Percentiles rank a stretch among this genome's conserved stretches.
These are phyloP conservation scores for Hippopotamyrus pictus DNA, from an alignment of 2,797 vertebrate species.

Conservation along the genomic window DNA sequence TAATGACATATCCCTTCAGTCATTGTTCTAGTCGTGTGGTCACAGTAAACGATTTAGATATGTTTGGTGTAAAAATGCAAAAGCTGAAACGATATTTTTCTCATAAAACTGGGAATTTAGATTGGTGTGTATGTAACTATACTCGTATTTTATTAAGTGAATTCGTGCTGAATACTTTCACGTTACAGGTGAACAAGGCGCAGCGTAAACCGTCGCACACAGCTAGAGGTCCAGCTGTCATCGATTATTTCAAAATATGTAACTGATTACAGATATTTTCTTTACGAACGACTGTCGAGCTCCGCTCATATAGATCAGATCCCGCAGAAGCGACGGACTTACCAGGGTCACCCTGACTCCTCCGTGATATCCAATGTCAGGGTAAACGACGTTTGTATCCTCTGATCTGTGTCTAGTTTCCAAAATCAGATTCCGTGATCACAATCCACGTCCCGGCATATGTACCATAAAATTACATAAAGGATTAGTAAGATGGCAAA, in stretches of 20 bases:
- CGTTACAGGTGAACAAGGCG: neutral
- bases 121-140: neutral
- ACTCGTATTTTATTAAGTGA: neutral
- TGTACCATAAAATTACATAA: conserved; percentile 98
- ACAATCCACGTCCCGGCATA: conserved; percentile 96
- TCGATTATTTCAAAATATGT: neutral
- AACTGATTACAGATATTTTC: neutral
- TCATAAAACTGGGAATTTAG: neutral
- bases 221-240: neutral
- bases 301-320: neutral
- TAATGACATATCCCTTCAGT: neutral
- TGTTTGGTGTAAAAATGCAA: neutral
- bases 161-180: conserved; percentile 5
- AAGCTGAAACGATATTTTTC: neutral
- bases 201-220: neutral
- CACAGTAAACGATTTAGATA: neutral
- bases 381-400: conserved; percentile 24
- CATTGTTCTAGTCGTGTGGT: neutral
- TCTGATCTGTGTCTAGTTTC: conserved; percentile 45
- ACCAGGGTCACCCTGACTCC: conserved; percentile 69
- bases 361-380: conserved; percentile 60
- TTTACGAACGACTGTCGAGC: neutral
- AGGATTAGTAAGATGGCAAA: conserved; percentile 97
- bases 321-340: conserved; percentile 52
- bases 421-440: conserved; percentile 86